Evolutionary conservation across 1,140 invertebrate genomes (phyloP), one percentile per base, ranked within the genome.

Genomic region (Eufriesea mexicana): DNA sequence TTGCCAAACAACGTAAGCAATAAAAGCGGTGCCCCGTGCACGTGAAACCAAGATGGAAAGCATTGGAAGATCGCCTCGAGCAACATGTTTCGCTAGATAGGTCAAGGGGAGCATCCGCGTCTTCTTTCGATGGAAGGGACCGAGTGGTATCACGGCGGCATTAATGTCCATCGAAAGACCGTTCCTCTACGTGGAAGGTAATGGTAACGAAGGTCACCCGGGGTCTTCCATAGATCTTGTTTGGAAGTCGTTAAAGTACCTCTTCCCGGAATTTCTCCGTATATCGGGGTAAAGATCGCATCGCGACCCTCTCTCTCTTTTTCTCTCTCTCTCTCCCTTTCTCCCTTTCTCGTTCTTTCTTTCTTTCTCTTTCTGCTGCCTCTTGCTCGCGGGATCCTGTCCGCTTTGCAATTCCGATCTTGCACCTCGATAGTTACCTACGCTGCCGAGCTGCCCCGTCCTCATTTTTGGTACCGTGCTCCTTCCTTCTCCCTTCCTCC

Each of bases 331-430:
- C 23, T 14, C 0, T 42, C 16, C 18, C 12, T 20, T 10, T 7
- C 5, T 18, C 14, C 28, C 16, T 61, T 25, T 28, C 10, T 61
- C 68, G 77, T 51, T 67, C 84, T 62, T 45, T 61, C 64, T 61
- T 62, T 25, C 61, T 68, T 55, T 66, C 51, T 54, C 72, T 28
- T 7, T 55, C 35, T 14, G 8, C 49, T 35, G 47, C 86, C 84
- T 84, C 84, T 89, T 85, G 89, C 91, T 92, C 89, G 88, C 84
- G 89, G 91, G 90, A 92, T 93, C 90, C 91, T 89, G 87, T 91
- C 90, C 92, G 91, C 92, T 94, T 94, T 93, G 92, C 93, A 93
- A 94, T 94, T 94, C 93, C 89, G 93, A 94, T 94, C 93, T 94
- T 94, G 93, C 92, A 92, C 91, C 87, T 91, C 89, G 93, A 94